Percentiles rank a stretch among this genome's conserved stretches.
phyloP scores from a whole-genome alignment of 2,113 vertebrate species.

The Grammomys surdaster region DNA sequence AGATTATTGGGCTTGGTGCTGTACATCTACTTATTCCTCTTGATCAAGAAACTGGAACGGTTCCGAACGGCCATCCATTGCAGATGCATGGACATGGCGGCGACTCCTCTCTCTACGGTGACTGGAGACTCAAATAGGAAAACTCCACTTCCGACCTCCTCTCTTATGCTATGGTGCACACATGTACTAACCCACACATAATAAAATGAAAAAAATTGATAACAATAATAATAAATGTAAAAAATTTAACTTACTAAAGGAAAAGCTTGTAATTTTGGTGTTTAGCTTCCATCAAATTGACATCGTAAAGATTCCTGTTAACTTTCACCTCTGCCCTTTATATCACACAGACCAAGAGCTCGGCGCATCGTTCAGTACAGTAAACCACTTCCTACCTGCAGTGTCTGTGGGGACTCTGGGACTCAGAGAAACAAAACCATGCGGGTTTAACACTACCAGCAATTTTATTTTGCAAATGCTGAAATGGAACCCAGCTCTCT shows the following conservation, averaged over 20 bases:
- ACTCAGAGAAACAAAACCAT: constrained; percentile 31
- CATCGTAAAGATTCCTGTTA: background rate
- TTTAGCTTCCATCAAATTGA: background rate
- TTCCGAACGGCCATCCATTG: constrained; percentile 77
- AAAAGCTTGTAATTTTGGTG: background rate
- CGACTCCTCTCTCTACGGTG: background rate
- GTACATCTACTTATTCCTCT: constrained; percentile 95
- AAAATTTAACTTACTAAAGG: background rate
- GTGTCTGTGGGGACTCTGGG: background rate
- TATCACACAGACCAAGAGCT: background rate
- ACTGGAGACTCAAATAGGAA: background rate
- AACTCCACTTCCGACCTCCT: background rate
- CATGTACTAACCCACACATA: background rate
- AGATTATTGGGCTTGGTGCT: constrained; percentile 95
- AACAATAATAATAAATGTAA: background rate
- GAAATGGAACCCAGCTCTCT: background rate
- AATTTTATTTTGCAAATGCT: background rate
- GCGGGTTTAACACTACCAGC: background rate
- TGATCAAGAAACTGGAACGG: constrained; percentile 90
- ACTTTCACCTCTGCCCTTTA: background rate
- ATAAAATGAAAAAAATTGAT: background rate
- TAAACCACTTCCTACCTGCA: background rate
- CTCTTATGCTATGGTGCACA: background rate
- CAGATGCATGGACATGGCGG: constrained; percentile 76
- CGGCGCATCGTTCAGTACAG: background rate